Evolutionary conservation across 2,888 invertebrate genomes (phyloP).

Genomic region (Baronia brevicornis): DNA sequence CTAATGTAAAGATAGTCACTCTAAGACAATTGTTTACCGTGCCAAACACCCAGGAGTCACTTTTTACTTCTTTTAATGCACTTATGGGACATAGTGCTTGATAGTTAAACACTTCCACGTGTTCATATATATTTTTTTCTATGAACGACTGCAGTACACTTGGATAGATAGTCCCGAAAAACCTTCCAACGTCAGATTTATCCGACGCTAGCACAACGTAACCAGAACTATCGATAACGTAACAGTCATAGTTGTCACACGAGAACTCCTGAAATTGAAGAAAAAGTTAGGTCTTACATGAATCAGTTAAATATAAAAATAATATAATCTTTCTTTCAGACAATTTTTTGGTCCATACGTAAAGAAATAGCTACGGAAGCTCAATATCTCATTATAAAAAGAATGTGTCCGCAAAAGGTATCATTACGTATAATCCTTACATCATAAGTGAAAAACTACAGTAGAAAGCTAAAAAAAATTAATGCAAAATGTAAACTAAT

Average conservation of each 20-base stretch:
- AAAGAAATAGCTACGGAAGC: no score
- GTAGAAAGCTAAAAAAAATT: no score
- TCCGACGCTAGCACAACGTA: conserved; percentile 86
- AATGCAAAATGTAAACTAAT: no score
- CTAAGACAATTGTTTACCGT: conserved; percentile 34
- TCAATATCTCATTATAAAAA: no score
- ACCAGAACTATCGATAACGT: conserved; percentile 93
- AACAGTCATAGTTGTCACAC: conserved; percentile 82
- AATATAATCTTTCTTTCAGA: no score
- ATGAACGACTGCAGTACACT: conserved; percentile 86
- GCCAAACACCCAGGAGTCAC: conserved; percentile 38
- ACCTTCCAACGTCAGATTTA: conserved; percentile 82
- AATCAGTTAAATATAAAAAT: no score
- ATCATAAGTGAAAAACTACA: no score
- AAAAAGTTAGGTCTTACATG: not conserved
- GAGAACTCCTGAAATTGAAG: conserved; percentile 42
- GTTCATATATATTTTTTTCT: conserved; percentile 81
- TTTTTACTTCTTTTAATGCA: conserved; percentile 28
- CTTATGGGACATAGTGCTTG: conserved; percentile 82
- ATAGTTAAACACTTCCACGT: conserved; percentile 87
- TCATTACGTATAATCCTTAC: no score
- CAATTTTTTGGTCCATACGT: no score
- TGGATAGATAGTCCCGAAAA: conserved; percentile 89
- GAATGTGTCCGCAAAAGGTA: no score
- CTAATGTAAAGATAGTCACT: not conserved